phyloP scores from a whole-genome alignment of 1,140 invertebrate genomes.

The Helicoverpa zea region DNA sequence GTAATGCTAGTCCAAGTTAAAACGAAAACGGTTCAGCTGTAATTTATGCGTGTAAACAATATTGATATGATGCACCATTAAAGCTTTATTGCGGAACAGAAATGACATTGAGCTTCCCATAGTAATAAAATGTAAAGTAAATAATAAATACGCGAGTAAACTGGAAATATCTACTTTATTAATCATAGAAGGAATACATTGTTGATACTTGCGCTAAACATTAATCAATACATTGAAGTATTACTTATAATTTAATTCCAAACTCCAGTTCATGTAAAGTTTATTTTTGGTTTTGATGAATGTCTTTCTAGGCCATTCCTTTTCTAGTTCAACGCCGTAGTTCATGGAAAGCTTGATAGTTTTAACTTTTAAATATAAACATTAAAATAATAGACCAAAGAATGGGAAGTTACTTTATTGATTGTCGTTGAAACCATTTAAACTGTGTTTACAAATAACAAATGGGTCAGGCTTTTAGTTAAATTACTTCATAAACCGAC shows the following conservation, averaged over 20 bases:
- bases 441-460: neutral
- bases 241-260: neutral
- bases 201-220: neutral
- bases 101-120: constrained; percentile 15
- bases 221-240: neutral
- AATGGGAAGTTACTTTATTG: neutral
- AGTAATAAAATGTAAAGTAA: constrained; percentile 4
- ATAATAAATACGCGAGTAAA: constrained; percentile 8
- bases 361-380: neutral
- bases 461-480: constrained; percentile 11
- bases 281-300: too few relatives aligned
- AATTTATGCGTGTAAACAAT: neutral
- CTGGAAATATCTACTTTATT: neutral
- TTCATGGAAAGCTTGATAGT: neutral
- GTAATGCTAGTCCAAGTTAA: neutral
- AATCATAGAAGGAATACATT: neutral
- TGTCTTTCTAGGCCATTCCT: too few relatives aligned
- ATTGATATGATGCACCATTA: constrained; percentile 30
- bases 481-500: constrained; percentile 40
- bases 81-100: constrained; percentile 16
- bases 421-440: neutral
- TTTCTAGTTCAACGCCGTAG: neutral
- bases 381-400: neutral
- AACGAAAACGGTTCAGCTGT: neutral
- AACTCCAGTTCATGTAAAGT: too few relatives aligned